phyloP scores from a whole-genome alignment of 1,140 invertebrate species.

The Orchestia grillus region DNA sequence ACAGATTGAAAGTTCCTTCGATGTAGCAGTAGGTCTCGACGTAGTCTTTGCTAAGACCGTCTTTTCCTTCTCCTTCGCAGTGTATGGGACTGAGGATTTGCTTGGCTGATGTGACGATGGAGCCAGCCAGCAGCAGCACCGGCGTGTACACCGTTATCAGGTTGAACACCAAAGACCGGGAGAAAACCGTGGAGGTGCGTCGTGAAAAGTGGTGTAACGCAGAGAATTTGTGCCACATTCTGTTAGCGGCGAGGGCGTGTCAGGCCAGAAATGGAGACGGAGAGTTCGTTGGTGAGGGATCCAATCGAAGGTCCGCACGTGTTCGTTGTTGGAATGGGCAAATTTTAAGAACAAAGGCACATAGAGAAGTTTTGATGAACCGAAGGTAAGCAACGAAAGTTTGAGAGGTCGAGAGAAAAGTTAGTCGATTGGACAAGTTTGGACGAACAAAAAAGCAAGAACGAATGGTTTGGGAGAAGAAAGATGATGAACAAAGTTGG shows the following conservation, averaged over 20 bases:
- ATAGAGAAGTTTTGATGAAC: background rate
- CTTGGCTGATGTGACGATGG: constrained; percentile 68
- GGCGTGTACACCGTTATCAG: constrained; percentile 68
- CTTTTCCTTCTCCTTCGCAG: constrained; percentile 67
- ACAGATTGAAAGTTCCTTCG: constrained; percentile 67
- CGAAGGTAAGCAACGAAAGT: background rate
- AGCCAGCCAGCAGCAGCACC: constrained; percentile 67
- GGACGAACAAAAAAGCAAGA: background rate
- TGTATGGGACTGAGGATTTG: constrained; percentile 68
- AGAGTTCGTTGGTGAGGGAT: no score
- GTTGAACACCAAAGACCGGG: constrained; percentile 67
- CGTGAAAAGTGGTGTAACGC: constrained; percentile 68
- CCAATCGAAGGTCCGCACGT: no score
- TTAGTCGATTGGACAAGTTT: background rate
- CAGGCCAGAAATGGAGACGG: no score
- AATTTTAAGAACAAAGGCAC: background rate
- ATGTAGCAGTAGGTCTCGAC: constrained; percentile 68
- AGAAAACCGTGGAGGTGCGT: constrained; percentile 67
- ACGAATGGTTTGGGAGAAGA: background rate
- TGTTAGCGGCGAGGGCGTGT: constrained; percentile 2
- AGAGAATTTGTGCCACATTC: constrained; percentile 69
- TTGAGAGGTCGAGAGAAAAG: background rate
- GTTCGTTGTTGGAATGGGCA: no score
- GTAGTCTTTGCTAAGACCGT: constrained; percentile 68
- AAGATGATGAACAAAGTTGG: background rate